Evolutionary conservation across 2,888 invertebrate species (phyloP).

Genomic region (Morpho achilles): DNA sequence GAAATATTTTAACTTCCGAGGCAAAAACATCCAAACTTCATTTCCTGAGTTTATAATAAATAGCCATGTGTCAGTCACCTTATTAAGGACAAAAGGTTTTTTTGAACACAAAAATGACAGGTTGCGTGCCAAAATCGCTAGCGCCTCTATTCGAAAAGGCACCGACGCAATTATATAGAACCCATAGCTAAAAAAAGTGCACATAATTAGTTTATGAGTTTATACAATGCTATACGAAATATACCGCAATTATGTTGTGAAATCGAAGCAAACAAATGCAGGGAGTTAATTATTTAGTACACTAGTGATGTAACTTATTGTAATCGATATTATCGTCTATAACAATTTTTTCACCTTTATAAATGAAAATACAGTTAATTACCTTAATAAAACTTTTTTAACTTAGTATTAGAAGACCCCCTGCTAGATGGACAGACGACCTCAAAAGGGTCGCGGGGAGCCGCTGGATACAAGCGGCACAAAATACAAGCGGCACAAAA

Average conservation of each 20-base stretch:
- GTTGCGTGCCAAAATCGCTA: slow-evolving; percentile 30
- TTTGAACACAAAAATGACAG: slow-evolving; percentile 43
- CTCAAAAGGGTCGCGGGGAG: too few relatives aligned
- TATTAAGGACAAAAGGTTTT: slow-evolving; percentile 59
- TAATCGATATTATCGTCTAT: slow-evolving; percentile 22
- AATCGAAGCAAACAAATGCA: slow-evolving; percentile 66
- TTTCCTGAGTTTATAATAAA: slow-evolving; percentile 48
- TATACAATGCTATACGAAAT: slow-evolving; percentile 60
- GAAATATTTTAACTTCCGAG: slow-evolving; percentile 10
- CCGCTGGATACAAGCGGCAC: too few relatives aligned
- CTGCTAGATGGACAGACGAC: too few relatives aligned
- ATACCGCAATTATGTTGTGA: slow-evolving; percentile 64
- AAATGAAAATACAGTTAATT: too few relatives aligned
- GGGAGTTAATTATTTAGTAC: slow-evolving; percentile 48
- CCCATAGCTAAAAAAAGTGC: slow-evolving; percentile 38
- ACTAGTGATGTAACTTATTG: slow-evolving; percentile 35
- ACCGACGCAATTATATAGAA: slow-evolving; percentile 55
- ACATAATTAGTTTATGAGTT: slow-evolving; percentile 72
- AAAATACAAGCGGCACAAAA: too few relatives aligned
- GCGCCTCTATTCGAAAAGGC: slow-evolving; percentile 45
- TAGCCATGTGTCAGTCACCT: slow-evolving; percentile 71
- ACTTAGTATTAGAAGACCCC: too few relatives aligned
- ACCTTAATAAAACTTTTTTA: too few relatives aligned
- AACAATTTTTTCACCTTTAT: neutral
- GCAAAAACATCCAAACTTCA: slow-evolving; percentile 11